These are phyloP conservation scores for Horisme vitalbata DNA, from an alignment of 2,888 invertebrate species.

Conservation along the genomic window DNA sequence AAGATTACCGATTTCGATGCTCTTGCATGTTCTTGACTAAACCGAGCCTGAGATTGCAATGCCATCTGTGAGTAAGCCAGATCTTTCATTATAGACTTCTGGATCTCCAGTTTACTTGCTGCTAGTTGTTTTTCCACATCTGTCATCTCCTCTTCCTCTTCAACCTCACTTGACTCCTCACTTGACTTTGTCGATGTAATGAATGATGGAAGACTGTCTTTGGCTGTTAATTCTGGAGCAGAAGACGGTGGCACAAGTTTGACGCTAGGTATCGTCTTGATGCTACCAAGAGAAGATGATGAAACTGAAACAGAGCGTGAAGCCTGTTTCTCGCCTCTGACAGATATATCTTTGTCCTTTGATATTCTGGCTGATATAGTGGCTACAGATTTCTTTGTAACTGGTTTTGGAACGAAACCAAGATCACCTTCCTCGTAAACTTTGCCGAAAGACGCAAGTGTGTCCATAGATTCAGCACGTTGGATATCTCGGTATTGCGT, in stretches of 20 bases:
- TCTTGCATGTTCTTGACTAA: slow-evolving; percentile 35
- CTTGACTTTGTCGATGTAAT: slow-evolving; percentile 59
- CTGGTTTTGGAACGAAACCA: slow-evolving; percentile 84
- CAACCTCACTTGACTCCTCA: slow-evolving; percentile 31
- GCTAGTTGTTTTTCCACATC: slow-evolving; percentile 57
- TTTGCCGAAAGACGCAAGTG: slow-evolving; percentile 75
- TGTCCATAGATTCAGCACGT: slow-evolving; percentile 63
- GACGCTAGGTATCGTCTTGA: slow-evolving; percentile 67
- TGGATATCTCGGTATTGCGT: slow-evolving; percentile 67
- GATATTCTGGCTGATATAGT: slow-evolving; percentile 34
- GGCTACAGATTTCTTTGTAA: slow-evolving; percentile 46
- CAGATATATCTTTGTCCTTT: slow-evolving; percentile 37
- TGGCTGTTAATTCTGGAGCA: slow-evolving; percentile 39
- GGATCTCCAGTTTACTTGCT: slow-evolving; percentile 62
- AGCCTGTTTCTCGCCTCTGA: slow-evolving; percentile 38
- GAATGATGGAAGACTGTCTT: slow-evolving; percentile 66
- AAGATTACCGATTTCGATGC: slow-evolving; percentile 42
- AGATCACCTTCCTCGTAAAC: slow-evolving; percentile 86
- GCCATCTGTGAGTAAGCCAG: slow-evolving; percentile 56
- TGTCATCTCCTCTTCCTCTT: slow-evolving; percentile 37
- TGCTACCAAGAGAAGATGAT: slow-evolving; percentile 52
- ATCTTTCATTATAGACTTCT: slow-evolving; percentile 69
- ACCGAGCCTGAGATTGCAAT: slow-evolving; percentile 42
- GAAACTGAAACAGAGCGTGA: slow-evolving; percentile 37
- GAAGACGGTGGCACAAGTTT: slow-evolving; percentile 51